Evolutionary conservation across 2,113 vertebrate species (phyloP).

Genomic region (Dermatemys mawii): DNA sequence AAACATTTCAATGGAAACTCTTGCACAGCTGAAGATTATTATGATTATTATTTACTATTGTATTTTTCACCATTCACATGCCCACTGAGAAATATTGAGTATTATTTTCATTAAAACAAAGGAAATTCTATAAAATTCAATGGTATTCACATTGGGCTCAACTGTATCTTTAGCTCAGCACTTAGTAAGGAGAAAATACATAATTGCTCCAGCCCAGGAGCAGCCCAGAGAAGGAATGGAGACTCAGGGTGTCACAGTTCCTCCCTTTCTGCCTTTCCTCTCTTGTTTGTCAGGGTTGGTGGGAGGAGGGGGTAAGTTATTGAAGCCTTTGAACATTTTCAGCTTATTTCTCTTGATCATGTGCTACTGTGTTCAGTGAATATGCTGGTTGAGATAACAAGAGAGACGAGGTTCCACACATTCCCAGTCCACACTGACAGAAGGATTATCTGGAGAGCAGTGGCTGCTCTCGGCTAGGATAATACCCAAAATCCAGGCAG

Average conservation of each 20-base stretch:
- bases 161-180: neutral
- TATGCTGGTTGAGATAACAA: neutral
- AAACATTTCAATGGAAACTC: neutral
- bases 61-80: neutral
- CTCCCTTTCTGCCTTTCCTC: neutral
- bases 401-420: neutral
- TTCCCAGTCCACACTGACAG: neutral
- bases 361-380: neutral
- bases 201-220: neutral
- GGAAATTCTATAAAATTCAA: neutral
- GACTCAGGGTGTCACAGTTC: neutral
- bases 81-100: neutral
- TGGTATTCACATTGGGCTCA: neutral
- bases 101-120: neutral
- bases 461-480: neutral
- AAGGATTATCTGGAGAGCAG: neutral
- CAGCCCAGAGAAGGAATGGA: neutral
- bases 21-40: rapidly evolving
- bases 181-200: neutral
- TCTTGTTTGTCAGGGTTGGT: neutral
- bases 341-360: neutral
- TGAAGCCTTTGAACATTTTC: neutral
- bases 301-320: neutral
- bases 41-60: neutral
- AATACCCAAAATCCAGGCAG: neutral